These are phyloP conservation scores for Macrotrachela quadricornifera DNA, from an alignment of 1,140 invertebrate genomes.

Conservation along the genomic window DNA sequence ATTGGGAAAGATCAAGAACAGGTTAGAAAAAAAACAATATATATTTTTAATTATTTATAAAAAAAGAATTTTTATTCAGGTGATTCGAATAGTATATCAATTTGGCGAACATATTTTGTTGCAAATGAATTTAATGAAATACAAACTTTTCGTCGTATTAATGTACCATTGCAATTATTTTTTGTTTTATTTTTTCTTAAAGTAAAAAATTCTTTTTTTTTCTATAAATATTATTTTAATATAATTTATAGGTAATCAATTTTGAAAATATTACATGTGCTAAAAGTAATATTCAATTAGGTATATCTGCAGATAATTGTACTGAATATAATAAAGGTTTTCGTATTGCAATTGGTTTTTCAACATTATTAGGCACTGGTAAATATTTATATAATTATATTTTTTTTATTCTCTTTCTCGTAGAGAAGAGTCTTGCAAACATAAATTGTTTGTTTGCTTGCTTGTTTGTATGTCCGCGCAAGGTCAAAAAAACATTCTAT, in stretches of 20 bases:
- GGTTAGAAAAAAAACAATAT: constrained; percentile 10
- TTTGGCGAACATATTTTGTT: constrained; percentile 62
- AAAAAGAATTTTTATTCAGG: too few relatives aligned
- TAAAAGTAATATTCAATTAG: constrained; percentile 24
- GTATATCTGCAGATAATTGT: constrained; percentile 12
- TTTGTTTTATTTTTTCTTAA: constrained; percentile 41
- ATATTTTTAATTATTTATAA: too few relatives aligned
- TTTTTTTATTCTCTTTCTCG: too few relatives aligned
- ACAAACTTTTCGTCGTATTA: constrained; percentile 44
- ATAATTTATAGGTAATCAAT: constrained; percentile 21
- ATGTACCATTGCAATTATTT: constrained; percentile 39
- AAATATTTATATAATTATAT: not conserved
- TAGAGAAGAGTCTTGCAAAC: too few relatives aligned
- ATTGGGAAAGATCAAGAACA: constrained; percentile 54
- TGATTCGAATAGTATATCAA: constrained; percentile 34
- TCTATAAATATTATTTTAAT: too few relatives aligned
- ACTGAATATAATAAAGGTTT: constrained; percentile 30
- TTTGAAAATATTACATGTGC: constrained; percentile 31
- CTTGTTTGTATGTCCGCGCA: too few relatives aligned
- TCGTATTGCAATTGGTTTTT: constrained; percentile 33
- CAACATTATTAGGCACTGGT: constrained; percentile 19
- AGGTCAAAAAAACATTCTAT: too few relatives aligned
- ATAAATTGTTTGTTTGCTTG: too few relatives aligned
- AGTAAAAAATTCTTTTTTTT: constrained; percentile 17
- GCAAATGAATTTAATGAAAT: constrained; percentile 71